Conservation (phyloP, 2,113 vertebrate genomes). For the Circaetus gallicus region DNA sequence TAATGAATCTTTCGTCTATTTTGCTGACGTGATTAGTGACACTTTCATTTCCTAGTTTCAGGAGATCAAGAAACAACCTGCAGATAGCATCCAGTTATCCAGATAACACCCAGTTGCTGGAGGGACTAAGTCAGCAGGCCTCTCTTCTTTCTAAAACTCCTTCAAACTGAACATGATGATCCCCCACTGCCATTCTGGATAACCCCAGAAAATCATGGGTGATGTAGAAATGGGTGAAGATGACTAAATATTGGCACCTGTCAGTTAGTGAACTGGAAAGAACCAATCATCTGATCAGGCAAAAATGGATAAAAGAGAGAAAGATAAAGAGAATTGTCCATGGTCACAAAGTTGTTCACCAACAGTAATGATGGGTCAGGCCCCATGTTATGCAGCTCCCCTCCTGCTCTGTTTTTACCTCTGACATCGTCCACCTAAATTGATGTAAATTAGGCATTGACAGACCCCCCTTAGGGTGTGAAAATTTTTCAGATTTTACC, state of each 20-base stretch:
- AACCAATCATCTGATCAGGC: not conserved
- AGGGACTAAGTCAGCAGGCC: not conserved
- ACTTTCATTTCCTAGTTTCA: not conserved
- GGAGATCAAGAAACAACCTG: not conserved
- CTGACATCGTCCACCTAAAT: not conserved
- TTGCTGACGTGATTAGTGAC: conserved; percentile 2
- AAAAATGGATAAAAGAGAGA: not conserved
- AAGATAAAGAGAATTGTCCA: not conserved
- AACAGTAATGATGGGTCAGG: not conserved
- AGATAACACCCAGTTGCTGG: not conserved
- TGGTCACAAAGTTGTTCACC: not conserved
- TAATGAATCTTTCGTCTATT: conserved; percentile 47
- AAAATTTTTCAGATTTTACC: not conserved
- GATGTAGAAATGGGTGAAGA: not conserved
- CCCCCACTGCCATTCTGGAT: not conserved
- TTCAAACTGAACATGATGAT: not conserved
- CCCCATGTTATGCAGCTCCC: not conserved
- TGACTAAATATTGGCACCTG: not conserved
- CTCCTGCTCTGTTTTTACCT: not conserved
- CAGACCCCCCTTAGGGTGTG: not conserved
- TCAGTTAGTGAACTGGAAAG: not conserved
- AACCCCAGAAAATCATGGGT: not conserved
- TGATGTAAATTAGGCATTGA: not conserved
- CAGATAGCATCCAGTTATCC: not conserved
- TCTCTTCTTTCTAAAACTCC: not conserved